Base-by-base conservation (phyloP, 2,797 vertebrate species). In the Phrynocephalus guinanensis region DNA sequence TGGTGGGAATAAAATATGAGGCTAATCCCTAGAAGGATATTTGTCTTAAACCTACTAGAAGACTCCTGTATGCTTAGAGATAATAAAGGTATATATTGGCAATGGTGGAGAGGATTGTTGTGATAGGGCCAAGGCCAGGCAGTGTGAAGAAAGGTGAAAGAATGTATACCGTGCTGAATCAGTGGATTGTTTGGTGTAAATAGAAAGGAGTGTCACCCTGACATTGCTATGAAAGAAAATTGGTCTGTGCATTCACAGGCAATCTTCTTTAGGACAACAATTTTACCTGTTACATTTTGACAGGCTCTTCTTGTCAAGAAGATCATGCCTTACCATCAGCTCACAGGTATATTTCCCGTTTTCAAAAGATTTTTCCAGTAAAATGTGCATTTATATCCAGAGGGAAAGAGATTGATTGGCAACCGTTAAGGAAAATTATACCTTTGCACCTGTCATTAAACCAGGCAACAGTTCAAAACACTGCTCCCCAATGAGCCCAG, bases 151-250 rank as follows among this genome's bases (percentile, higher is more conserved):
- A 76, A 75, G 24, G 13, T 60, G 76, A 87, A 72, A 33, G 72
- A 76, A 82, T 67, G 28, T 72, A 30, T 26, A 68, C 48, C 28
- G 48, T n/a, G 80, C 30, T 70, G 24, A 52, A 63, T 80, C 68
- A 73, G 18, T 80, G 81, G 66, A 13, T 28, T 33, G 10, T 56
- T 56, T 79, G 75, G 38, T 78, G 66, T 75, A 3, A 68, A 63
- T 63, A 63, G 88, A 88, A 78, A 38, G 80, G 70, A 86, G 8
- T 28, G 2, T 68, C 67, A 67, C 75, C 63, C 56, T 83, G 33
- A 15, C 67, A 1, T 2, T 68, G 89, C 86, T 79, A 91, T 50
- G 88, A 87, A 89, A 90, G 44, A 76, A 88, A 91, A 84, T 4
- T 70, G 22, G n/a, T 75, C 5, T 48, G 38, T 72, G 7, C 7